Evolutionary conservation across 2,888 invertebrate species (phyloP).

Genomic region (Folsomia manolachei): DNA sequence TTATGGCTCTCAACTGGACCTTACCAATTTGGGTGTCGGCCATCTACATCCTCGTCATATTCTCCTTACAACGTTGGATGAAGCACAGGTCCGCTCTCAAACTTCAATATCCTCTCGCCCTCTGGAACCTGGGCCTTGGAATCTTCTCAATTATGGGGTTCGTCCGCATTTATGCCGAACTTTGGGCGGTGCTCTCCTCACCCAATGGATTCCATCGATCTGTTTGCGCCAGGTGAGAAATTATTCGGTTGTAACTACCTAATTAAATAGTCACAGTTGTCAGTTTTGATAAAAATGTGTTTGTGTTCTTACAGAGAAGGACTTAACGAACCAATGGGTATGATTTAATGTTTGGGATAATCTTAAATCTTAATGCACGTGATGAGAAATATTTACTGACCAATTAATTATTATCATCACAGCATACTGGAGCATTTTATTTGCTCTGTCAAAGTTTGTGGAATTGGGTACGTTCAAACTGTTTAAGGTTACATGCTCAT

Average conservation of each 20-base stretch:
- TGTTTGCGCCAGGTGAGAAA: constrained; percentile 15
- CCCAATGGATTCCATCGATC: constrained; percentile 18
- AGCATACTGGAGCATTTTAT: constrained; percentile 16
- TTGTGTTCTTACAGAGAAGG: constrained; percentile 20
- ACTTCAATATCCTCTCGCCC: neutral
- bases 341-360: neutral
- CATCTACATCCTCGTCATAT: constrained; percentile 16
- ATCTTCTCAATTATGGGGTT: constrained; percentile 22
- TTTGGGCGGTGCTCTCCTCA: constrained; percentile 1
- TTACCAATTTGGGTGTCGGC: constrained; percentile 15
- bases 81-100: constrained; percentile 15
- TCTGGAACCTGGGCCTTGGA: constrained; percentile 7
- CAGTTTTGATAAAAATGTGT: neutral
- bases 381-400: no score
- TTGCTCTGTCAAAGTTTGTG: constrained; percentile 19
- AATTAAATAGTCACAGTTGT: neutral
- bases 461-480: constrained; percentile 9
- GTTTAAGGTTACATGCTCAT: no score
- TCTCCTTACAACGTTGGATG: constrained; percentile 19
- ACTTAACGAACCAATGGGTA: constrained; percentile 32
- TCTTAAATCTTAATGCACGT: no score
- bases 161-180: constrained; percentile 19
- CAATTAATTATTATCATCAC: no score
- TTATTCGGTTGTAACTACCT: neutral
- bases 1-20: constrained; percentile 16